Evolutionary conservation across 2,888 invertebrate species (phyloP), one percentile per base, ranked within the genome.

Genomic region (Autographa pulchrina): DNA sequence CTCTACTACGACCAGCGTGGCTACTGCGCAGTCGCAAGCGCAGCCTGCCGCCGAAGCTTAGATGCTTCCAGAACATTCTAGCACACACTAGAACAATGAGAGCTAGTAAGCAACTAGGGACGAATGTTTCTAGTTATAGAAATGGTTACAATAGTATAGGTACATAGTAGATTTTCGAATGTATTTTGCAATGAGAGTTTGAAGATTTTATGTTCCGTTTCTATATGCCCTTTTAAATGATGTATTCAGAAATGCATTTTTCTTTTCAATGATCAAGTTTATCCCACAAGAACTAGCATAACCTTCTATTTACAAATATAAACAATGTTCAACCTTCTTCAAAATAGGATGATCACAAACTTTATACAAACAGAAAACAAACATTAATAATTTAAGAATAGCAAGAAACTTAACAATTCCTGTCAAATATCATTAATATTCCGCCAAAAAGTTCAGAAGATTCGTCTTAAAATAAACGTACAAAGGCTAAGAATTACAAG

Each of bases 1-100:
- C 25, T 97, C 97, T 20, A 96, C 93, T 41, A 92, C 92, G 59
- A 96, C 96, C 61, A 96, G 96, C 83, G 91, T 94, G 41, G 92
- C 86, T 68, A 93, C 94, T 5, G 88, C 92, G 35, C 89, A 91
- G 74, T 85, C 92, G 1, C 84, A 86, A 52, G 68, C 85, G 18
- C 83, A 70, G 54, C 86, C 87, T 0, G 43, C 85, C 9, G 85
- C 88, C 0, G 94, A 94, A 61, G 93, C 94, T 6, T 93, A 86
- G 83, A 68, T 16, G 38, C 18, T 58, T 9, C 18, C 58, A 7
- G 61, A 59, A 25, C 60, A 48, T 14, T 38, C 16, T 18, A 13
- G 48, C 31, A 32, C 25, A 8, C 18, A 64, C n/a, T 61, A 69
- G 32, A 65, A 52, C 76, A 73, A 65, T 82, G 83, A 75, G 76